These are phyloP conservation scores for Amia ocellicauda DNA, from an alignment of 2,113 vertebrate species.

Conservation along the genomic window DNA sequence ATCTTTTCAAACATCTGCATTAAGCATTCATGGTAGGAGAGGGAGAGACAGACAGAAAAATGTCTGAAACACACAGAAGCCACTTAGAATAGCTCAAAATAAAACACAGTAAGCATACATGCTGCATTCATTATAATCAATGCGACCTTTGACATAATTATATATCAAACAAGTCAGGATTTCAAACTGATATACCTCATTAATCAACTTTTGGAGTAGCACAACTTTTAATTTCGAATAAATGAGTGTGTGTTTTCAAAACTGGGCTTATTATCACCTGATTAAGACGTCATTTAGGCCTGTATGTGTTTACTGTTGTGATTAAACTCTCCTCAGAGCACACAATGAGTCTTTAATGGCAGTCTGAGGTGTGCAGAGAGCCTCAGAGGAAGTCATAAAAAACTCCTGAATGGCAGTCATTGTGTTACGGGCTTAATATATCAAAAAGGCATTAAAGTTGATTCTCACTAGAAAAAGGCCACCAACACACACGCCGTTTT, in stretches of 20 bases:
- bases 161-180: neutral
- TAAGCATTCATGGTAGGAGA: too few relatives aligned
- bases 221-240: neutral
- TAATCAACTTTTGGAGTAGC: slow-evolving; percentile 21
- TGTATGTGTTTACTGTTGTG: neutral
- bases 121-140: neutral
- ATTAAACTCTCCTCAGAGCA: slow-evolving; percentile 19
- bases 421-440: slow-evolving; percentile 11
- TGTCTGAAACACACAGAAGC: neutral
- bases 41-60: too few relatives aligned
- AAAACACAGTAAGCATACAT: neutral
- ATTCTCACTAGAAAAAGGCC: slow-evolving; percentile 12
- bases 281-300: slow-evolving; percentile 8
- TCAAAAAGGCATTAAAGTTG: slow-evolving; percentile 11
- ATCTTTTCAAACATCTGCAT: too few relatives aligned
- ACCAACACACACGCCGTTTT: slow-evolving; percentile 1
- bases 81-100: neutral
- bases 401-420: slow-evolving; percentile 14
- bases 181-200: slow-evolving; percentile 13
- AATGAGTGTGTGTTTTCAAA: slow-evolving; percentile 16
- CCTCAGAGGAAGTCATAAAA: slow-evolving; percentile 17
- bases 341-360: slow-evolving; percentile 19
- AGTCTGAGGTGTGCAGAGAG: slow-evolving; percentile 23
- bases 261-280: slow-evolving; percentile 25
- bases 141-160: neutral